Evolutionary conservation across 2,888 invertebrate genomes (phyloP).

Genomic region (Cryptocheilus praepositus): DNA sequence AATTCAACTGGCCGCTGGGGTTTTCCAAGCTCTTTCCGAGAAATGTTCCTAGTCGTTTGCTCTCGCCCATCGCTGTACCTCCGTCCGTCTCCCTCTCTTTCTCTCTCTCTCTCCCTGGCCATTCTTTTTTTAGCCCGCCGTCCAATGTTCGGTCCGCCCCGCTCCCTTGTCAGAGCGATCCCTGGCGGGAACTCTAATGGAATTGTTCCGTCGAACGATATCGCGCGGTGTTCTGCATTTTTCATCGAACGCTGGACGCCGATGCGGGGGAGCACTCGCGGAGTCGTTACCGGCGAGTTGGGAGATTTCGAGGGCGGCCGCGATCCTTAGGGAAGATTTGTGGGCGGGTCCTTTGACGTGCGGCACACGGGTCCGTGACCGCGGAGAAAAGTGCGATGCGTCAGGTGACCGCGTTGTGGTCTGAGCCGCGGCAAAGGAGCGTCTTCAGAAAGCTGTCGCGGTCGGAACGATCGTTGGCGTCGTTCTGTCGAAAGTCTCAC

Average conservation of each 20-base stretch:
- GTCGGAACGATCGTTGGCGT: no score
- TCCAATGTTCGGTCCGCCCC: constrained; percentile 10
- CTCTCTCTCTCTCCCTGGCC: neutral
- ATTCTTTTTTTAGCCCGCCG: constrained; percentile 34
- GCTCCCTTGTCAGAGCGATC: constrained; percentile 50
- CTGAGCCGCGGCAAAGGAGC: neutral
- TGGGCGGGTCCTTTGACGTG: no score
- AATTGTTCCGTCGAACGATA: constrained; percentile 56
- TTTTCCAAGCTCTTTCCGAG: constrained; percentile 31
- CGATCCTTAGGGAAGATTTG: neutral
- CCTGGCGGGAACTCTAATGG: constrained; percentile 56
- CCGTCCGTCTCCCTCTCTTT: neutral
- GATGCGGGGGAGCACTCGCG: constrained; percentile 19
- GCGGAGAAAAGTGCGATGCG: no score
- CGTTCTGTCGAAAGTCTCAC: neutral
- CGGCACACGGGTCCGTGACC: no score
- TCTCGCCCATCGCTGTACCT: neutral
- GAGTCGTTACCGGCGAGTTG: constrained; percentile 26
- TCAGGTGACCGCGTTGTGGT: no score
- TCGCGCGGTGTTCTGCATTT: constrained; percentile 52
- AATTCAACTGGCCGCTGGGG: constrained; percentile 34
- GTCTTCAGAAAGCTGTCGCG: neutral
- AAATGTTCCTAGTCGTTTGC: constrained; percentile 25
- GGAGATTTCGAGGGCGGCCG: constrained; percentile 17
- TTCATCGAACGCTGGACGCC: constrained; percentile 51